phyloP scores from a whole-genome alignment of 1,140 invertebrate genomes.

The Drosophila albomicans region DNA sequence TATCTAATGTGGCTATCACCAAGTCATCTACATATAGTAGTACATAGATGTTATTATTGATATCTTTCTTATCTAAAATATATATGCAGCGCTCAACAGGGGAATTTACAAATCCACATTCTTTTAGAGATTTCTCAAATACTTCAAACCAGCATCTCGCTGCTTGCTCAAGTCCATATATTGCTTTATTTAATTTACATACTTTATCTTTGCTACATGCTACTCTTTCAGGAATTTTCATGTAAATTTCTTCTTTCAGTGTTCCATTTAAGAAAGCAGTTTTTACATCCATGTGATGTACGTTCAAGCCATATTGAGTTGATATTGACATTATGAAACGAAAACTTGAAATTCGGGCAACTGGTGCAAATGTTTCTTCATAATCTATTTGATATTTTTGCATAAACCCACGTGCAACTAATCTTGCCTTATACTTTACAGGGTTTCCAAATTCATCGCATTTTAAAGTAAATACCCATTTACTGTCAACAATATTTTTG shows the following conservation, averaged over 20 bases:
- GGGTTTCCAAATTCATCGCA: background rate
- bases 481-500: background rate
- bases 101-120: slow-evolving; percentile 66
- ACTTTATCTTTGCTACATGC: background rate
- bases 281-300: slow-evolving; percentile 76
- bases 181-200: too few species aligned
- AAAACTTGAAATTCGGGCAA: background rate
- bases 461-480: slow-evolving; percentile 2
- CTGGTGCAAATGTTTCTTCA: too few species aligned
- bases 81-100: slow-evolving; percentile 65
- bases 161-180: too few species aligned
- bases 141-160: too few species aligned
- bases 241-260: slow-evolving; percentile 83
- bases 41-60: slow-evolving; percentile 56
- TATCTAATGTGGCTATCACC: slow-evolving; percentile 33
- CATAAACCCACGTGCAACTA: background rate
- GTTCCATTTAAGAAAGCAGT: slow-evolving; percentile 84
- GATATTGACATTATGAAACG: background rate
- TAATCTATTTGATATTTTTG: slow-evolving; percentile 4
- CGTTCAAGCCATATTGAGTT: background rate
- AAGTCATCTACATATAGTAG: slow-evolving; percentile 65
- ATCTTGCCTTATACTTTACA: background rate
- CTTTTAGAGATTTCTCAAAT: slow-evolving; percentile 58
- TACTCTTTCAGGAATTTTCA: slow-evolving; percentile 76
- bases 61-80: slow-evolving; percentile 54